Evolutionary conservation across 1,140 invertebrate species (phyloP), one percentile per base, ranked within the genome.

Genomic region (Alviniconcha marisindica): DNA sequence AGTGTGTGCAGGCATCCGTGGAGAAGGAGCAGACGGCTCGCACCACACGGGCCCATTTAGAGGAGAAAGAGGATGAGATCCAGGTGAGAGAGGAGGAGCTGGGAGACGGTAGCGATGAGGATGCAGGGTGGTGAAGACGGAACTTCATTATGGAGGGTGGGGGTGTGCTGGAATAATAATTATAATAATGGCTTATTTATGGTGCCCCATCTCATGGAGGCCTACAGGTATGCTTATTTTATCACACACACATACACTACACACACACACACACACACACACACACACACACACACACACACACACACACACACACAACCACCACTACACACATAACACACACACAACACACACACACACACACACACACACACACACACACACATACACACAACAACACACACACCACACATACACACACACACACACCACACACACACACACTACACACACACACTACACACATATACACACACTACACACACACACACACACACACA

Each of bases 41-140:
- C 71, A 82, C 83, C 7, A 44, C 88, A 15, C 48, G 84, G 36
- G 74, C 81, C 33, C 87, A 86, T 73, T 81, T 90, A 28, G 54
- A 76, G 48, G 78, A 85, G 48, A 89, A 86, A 56, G 89, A 90
- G 48, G 82, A 74, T 21, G 86, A 89, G 28, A 80, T 88, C 21
- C 71, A 87, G 77, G 85, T 87, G 80, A 73, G 80, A 31, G 31
- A 76, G 51, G 66, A 66, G 15, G 66, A 24, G n/a, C 31, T 71
- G 66, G 66, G 28, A 71, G 28, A n/a, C 0, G 15, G 0, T 66
- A 66, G 28, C 28, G 24, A 3, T 66, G 60, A n/a, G n/a, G n/a
- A n/a, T n/a, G n/a, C n/a, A n/a, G n/a, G n/a, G n/a, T n/a, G n/a
- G n/a, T n/a, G n/a, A n/a, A n/a, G n/a, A n/a, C n/a, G n/a, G n/a